These are phyloP conservation scores for Chloebia gouldiae DNA, from an alignment of 2,113 vertebrate genomes.

Conservation along the genomic window DNA sequence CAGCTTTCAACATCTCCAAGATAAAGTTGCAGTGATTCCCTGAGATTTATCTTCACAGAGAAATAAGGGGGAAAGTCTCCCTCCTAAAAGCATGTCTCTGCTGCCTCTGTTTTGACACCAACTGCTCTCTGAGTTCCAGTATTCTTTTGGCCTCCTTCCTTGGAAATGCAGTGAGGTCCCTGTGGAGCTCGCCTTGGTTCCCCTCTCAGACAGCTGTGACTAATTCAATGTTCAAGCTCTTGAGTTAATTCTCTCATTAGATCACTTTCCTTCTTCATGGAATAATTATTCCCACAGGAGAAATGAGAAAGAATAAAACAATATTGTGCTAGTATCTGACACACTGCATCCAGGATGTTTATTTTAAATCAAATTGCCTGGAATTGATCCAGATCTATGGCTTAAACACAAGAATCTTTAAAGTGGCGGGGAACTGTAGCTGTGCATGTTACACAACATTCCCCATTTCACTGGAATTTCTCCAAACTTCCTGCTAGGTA, in stretches of 20 bases:
- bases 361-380: slow-evolving; percentile 51
- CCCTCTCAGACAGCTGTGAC: slow-evolving; percentile 62
- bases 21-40: neutral
- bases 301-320: slow-evolving; percentile 49
- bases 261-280: slow-evolving; percentile 62
- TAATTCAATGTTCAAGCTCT: slow-evolving; percentile 57
- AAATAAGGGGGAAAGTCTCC: neutral
- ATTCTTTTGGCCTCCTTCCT: slow-evolving; percentile 31
- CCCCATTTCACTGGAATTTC: neutral
- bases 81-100: neutral
- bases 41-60: neutral
- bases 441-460: neutral
- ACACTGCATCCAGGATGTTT: slow-evolving; percentile 57
- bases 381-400: slow-evolving; percentile 27
- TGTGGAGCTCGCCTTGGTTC: slow-evolving; percentile 41
- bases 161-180: slow-evolving; percentile 43
- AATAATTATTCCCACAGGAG: slow-evolving; percentile 55
- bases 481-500: slow-evolving; percentile 42
- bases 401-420: slow-evolving; percentile 25
- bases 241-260: slow-evolving; percentile 66
- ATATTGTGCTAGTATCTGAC: slow-evolving; percentile 40
- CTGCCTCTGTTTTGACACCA: slow-evolving; percentile 12
- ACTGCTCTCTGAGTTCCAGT: neutral
- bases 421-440: neutral
- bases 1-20: neutral